A percentile compares a stretch with the other conserved stretches of the same genome.
These are phyloP conservation scores for Lepilemur septentrionalis DNA, from an alignment of 2,797 vertebrate genomes.

Conservation along the genomic window DNA sequence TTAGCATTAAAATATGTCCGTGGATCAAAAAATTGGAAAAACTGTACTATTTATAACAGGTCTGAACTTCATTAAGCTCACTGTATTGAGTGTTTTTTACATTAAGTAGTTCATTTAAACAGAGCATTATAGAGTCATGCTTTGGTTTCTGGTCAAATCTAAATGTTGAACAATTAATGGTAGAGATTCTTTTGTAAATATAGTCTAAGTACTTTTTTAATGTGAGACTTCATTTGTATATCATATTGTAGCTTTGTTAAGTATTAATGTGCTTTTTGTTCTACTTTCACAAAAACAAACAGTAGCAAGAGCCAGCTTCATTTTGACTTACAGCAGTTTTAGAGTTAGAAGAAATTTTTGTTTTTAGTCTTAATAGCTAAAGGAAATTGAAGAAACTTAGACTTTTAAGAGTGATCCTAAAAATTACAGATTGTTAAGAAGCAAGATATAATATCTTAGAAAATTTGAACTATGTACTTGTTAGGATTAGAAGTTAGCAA, in stretches of 20 bases:
- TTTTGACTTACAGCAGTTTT: background rate
- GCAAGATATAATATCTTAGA: background rate
- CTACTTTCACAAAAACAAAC: constrained; percentile 31
- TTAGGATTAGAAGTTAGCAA: constrained; percentile 30
- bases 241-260: constrained; percentile 61
- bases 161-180: constrained; percentile 76
- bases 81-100: constrained; percentile 63
- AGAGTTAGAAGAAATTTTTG: background rate
- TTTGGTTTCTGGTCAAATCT: constrained; percentile 75
- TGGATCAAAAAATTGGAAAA: constrained; percentile 76
- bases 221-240: constrained; percentile 58
- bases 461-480: background rate
- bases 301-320: constrained; percentile 18
- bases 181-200: constrained; percentile 68
- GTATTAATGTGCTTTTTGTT: constrained; percentile 56
- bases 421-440: constrained; percentile 14
- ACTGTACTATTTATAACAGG: constrained; percentile 64
- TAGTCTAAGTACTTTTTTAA: constrained; percentile 63
- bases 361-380: constrained; percentile 22
- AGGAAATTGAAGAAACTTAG: background rate
- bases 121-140: constrained; percentile 67
- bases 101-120: constrained; percentile 79
- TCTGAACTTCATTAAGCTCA: constrained; percentile 58
- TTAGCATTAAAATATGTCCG: constrained; percentile 74
- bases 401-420: background rate